These are phyloP conservation scores for Pelvicachromis taeniatus DNA, from an alignment of 2,113 vertebrate genomes.

Conservation along the genomic window DNA sequence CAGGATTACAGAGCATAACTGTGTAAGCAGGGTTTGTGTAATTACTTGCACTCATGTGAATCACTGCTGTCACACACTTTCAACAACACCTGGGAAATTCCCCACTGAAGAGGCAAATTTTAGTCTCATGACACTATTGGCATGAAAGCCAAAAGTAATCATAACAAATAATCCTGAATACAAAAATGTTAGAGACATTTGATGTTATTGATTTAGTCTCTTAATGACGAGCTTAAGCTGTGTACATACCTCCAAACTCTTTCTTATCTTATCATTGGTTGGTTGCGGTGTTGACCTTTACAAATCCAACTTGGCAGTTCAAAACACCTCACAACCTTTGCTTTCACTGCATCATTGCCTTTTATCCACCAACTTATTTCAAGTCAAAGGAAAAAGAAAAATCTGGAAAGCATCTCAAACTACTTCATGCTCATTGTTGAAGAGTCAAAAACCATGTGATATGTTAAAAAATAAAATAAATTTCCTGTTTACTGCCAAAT, in stretches of 20 bases:
- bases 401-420: not conserved
- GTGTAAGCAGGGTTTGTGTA: slow-evolving; percentile 2
- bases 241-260: not conserved
- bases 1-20: slow-evolving; percentile 26
- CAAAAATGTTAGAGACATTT: not conserved
- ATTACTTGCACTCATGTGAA: slow-evolving; percentile 36
- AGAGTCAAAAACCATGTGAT: not conserved
- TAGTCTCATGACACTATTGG: not conserved
- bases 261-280: not conserved
- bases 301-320: not conserved
- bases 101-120: slow-evolving; percentile 6
- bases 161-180: not conserved
- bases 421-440: not conserved
- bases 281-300: not conserved
- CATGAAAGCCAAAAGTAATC: not conserved
- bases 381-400: not conserved
- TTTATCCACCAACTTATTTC: not conserved
- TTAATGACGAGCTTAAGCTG: not conserved
- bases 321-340: not conserved
- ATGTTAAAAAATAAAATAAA: too few species aligned
- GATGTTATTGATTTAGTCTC: not conserved
- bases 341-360: not conserved
- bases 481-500: too few species aligned
- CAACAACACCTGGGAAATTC: slow-evolving; percentile 39
- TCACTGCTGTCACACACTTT: slow-evolving; percentile 22